These are phyloP conservation scores for Stegodyphus dumicola DNA, from an alignment of 1,140 invertebrate species.

Conservation along the genomic window DNA sequence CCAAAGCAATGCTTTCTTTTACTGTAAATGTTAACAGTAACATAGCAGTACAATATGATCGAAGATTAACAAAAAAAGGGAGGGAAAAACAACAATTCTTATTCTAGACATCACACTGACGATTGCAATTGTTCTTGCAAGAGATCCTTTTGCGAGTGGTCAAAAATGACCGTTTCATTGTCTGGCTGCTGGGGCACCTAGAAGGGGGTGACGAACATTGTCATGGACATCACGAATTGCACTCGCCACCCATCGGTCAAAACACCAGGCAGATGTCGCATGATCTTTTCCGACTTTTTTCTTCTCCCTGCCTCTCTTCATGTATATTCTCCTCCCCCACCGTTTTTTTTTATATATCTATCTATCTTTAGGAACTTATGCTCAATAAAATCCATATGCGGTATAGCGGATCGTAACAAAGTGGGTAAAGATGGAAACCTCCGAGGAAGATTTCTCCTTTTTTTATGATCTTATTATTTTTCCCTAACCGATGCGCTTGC, in stretches of 20 bases:
- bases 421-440: background rate
- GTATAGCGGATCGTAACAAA: background rate
- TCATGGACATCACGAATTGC: slow-evolving; percentile 21
- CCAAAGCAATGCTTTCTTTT: no score
- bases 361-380: slow-evolving; percentile 34
- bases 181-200: no score
- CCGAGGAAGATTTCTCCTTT: background rate
- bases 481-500: no score
- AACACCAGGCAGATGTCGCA: slow-evolving; percentile 39
- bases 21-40: no score
- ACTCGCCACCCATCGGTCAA: slow-evolving; percentile 46
- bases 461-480: background rate
- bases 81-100: no score
- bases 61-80: no score
- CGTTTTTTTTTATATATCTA: background rate
- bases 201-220: background rate
- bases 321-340: background rate
- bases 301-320: background rate
- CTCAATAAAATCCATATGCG: slow-evolving; percentile 44
- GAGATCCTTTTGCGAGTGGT: no score
- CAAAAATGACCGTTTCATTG: no score
- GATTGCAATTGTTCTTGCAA: no score
- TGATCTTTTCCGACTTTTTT: slow-evolving; percentile 29
- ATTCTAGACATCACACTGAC: no score
- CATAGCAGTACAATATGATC: no score